Conservation (phyloP, 2,113 vertebrate species). For the Leucoraja erinaceus region DNA sequence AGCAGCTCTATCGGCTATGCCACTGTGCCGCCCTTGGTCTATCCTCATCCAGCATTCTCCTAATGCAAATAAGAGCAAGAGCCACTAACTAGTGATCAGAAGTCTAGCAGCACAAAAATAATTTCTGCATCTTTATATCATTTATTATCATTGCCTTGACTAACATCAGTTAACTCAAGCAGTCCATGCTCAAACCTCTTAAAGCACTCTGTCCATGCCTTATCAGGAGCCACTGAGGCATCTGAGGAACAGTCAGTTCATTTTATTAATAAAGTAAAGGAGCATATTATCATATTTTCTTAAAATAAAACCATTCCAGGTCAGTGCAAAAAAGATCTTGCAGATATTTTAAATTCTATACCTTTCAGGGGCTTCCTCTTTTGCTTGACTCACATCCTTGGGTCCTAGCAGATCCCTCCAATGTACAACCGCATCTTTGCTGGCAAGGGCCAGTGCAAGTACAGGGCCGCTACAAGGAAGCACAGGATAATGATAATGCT, state of each 20-base stretch:
- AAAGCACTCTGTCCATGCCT: neutral
- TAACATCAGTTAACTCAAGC: neutral
- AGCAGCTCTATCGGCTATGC: too few relatives aligned
- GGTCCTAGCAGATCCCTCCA: constrained; percentile 62
- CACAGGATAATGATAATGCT: neutral
- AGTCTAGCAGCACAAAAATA: neutral
- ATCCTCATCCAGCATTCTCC: neutral
- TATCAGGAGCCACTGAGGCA: neutral
- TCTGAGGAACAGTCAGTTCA: neutral
- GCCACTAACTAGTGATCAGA: neutral
- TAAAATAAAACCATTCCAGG: neutral
- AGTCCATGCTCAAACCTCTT: neutral
- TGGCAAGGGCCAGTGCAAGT: constrained; percentile 56
- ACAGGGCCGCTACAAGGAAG: constrained; percentile 54
- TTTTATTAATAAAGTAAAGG: neutral
- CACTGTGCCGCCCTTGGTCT: too few relatives aligned
- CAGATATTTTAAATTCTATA: constrained; percentile 39
- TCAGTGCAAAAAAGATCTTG: neutral
- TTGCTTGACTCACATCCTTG: constrained; percentile 52
- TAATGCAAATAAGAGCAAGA: neutral
- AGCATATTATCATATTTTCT: neutral
- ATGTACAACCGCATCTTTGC: constrained; percentile 50
- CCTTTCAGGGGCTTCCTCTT: constrained; percentile 56
- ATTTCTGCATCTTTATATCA: neutral
- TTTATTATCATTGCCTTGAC: neutral